Evolutionary conservation across 2,888 invertebrate species (phyloP), one percentile per base, ranked within the genome.

Genomic region (Axea sp.): DNA sequence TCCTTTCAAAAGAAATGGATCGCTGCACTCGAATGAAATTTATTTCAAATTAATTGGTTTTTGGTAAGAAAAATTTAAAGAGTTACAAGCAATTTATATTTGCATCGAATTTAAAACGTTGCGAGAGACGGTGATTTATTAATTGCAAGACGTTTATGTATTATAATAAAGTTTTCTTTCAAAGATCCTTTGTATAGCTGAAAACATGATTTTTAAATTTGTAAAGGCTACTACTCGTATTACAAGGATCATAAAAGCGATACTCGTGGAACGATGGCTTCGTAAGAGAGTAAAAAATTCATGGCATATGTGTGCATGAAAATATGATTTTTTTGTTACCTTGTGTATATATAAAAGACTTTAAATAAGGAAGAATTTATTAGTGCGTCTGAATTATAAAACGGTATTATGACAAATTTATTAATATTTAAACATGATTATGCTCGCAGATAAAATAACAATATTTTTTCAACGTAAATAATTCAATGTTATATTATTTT

Each of bases 181-280:
- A 57, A 19, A 41, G 41, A 1, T 19, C 30, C 31, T 41, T 57
- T 57, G 22, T 41, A 22, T 6, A 22, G 24, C 9, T 49, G 37
- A 49, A 49, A 60, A 49, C 30, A 60, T 37, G 62, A 49, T 49
- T 62, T 62, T 62, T 49, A 31, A 62, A 49, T 49, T 62, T 49
- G 62, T 39, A 49, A 62, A 64, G 62, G 33, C 41, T 41, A 24
- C 62, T 64, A 28, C 62, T 51, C 62, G 22, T 64, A 43, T 64
- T 64, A 64, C 62, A 51, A 41, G 31, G 51, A 51, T 43, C 51
- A 64, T 64, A 64, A 64, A 64, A 64, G 51, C 62, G 51, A 64
- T 64, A 64, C 51, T 51, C 51, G 62, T 51, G 60, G 60, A 60
- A 60, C 37, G 45, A 60, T 30, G 51, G 19, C 3, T 43, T 22